These are phyloP conservation scores for Salvelinus namaycush DNA, from an alignment of 2,113 vertebrate genomes.

Conservation along the genomic window DNA sequence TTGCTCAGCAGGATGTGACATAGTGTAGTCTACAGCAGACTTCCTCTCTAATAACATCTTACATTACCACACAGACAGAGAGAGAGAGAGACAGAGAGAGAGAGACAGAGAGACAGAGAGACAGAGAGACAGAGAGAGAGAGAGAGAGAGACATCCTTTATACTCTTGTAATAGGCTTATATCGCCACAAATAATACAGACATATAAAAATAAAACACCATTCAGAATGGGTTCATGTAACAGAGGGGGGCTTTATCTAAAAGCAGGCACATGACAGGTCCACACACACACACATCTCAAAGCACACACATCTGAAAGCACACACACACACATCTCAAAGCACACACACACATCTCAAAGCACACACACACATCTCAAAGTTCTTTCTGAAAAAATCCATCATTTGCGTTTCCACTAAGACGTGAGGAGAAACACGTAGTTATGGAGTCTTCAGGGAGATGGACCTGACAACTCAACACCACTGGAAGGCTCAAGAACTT, in stretches of 20 bases:
- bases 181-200: not conserved
- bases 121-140: no score
- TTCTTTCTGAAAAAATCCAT: no score
- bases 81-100: not conserved
- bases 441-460: no score
- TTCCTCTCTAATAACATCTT: constrained; percentile 96
- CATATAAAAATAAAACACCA: not conserved
- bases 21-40: constrained; percentile 44
- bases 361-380: constrained; percentile 2
- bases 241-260: not conserved
- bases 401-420: no score
- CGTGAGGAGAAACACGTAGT: no score
- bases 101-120: not conserved
- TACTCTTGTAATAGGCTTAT: not conserved
- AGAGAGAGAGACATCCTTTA: no score
- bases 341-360: no score
- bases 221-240: not conserved
- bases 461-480: no score
- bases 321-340: no score
- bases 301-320: no score
- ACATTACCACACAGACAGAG: constrained; percentile 64
- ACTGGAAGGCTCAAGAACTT: no score
- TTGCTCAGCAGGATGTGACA: constrained; percentile 24
- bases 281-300: no score
- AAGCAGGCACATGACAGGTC: not conserved